phyloP scores from a whole-genome alignment of 1,140 invertebrate species.

The Archivesica marissinica region DNA sequence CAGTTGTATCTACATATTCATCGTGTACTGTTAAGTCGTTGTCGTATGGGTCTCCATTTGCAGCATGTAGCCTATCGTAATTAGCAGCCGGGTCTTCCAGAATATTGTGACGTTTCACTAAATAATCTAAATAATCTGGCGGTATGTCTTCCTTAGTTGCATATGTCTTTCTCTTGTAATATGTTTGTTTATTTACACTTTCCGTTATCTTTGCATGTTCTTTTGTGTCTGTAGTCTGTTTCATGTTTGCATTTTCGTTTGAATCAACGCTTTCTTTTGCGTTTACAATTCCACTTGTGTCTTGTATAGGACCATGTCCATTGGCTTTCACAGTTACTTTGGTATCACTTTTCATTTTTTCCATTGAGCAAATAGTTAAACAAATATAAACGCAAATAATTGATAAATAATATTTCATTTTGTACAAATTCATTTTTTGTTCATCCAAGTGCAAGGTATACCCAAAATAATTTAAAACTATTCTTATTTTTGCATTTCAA shows the following conservation, averaged over 20 bases:
- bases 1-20: background rate
- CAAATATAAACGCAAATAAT: conserved; percentile 33
- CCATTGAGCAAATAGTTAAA: conserved; percentile 40
- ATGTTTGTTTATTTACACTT: background rate
- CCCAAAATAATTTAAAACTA: background rate
- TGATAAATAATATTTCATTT: conserved; percentile 44
- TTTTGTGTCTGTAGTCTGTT: background rate
- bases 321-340: background rate
- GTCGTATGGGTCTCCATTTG: background rate
- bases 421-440: background rate
- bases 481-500: background rate
- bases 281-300: background rate
- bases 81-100: conserved; percentile 38
- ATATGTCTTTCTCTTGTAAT: conserved; percentile 3
- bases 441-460: background rate
- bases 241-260: background rate
- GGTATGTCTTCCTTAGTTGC: conserved; percentile 34
- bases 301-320: background rate
- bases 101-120: conserved; percentile 32
- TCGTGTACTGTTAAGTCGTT: background rate
- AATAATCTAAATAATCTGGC: conserved; percentile 26
- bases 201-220: background rate
- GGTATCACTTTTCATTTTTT: background rate
- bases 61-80: background rate
- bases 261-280: background rate